Conservation (phyloP, 2,888 invertebrate species). For the Drosophila borealis region DNA sequence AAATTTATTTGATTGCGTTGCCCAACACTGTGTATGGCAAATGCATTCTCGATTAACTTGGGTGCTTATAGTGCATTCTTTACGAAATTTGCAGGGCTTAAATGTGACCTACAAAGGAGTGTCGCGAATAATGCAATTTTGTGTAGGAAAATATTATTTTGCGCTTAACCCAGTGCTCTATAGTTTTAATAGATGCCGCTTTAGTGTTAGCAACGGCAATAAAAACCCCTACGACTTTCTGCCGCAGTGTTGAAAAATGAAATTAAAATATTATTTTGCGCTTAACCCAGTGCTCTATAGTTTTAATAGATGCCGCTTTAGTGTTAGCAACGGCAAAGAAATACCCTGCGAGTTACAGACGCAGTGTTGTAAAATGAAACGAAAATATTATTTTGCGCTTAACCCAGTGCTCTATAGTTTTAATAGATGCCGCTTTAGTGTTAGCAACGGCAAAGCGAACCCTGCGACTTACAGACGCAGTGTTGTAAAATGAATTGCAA, state of each 20-base stretch:
- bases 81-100: not conserved
- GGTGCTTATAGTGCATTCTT: too few relatives aligned
- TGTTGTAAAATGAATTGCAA: not conserved
- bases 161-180: not conserved
- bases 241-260: not conserved
- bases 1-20: slow-evolving; percentile 1
- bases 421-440: too few relatives aligned
- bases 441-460: too few relatives aligned
- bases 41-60: too few relatives aligned
- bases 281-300: too few relatives aligned
- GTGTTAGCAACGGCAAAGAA: too few relatives aligned
- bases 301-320: too few relatives aligned
- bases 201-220: too few relatives aligned
- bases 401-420: too few relatives aligned
- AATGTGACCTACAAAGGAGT: not conserved
- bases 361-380: not conserved
- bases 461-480: not conserved
- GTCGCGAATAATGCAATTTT: too few relatives aligned
- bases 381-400: not conserved
- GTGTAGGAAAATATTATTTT: not conserved
- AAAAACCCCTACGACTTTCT: not conserved
- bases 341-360: not conserved
- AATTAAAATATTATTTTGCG: not conserved
- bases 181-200: not conserved
- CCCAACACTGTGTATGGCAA: too few relatives aligned